These are phyloP conservation scores for Sandelia bainsii DNA, from an alignment of 2,797 vertebrate genomes.

Conservation along the genomic window DNA sequence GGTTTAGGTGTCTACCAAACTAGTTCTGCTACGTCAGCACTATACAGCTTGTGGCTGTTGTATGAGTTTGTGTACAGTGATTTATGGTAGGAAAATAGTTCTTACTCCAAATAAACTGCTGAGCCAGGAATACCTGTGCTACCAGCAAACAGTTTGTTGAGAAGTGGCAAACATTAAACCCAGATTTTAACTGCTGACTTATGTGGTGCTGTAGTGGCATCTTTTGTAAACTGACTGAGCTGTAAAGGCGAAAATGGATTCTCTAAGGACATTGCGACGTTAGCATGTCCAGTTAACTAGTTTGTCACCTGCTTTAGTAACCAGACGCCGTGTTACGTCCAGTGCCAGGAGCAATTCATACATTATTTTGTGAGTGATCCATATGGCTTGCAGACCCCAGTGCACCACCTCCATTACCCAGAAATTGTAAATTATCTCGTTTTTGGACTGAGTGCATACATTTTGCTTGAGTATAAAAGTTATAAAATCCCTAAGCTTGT, in stretches of 20 bases:
- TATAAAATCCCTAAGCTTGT: too few species aligned
- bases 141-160: conserved; percentile 15
- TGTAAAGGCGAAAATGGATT: not conserved
- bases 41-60: conserved; percentile 24
- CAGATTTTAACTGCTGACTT: not conserved
- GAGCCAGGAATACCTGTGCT: conserved; percentile 14
- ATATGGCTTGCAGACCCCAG: too few species aligned
- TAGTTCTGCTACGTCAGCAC: conserved; percentile 41
- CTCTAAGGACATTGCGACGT: not conserved
- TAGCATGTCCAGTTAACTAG: not conserved
- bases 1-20: conserved; percentile 32
- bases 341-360: too few species aligned
- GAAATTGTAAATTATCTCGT: too few species aligned
- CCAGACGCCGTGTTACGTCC: too few species aligned
- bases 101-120: conserved; percentile 38
- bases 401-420: too few species aligned
- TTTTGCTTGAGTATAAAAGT: too few species aligned
- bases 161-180: not conserved
- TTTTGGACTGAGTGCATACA: too few species aligned
- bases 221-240: not conserved
- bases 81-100: conserved; percentile 54
- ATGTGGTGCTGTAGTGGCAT: not conserved
- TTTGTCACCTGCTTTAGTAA: not conserved
- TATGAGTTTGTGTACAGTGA: conserved; percentile 48
- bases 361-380: too few species aligned